Base-by-base conservation (phyloP, 2,113 vertebrate genomes). In the Macrotis lagotis region DNA sequence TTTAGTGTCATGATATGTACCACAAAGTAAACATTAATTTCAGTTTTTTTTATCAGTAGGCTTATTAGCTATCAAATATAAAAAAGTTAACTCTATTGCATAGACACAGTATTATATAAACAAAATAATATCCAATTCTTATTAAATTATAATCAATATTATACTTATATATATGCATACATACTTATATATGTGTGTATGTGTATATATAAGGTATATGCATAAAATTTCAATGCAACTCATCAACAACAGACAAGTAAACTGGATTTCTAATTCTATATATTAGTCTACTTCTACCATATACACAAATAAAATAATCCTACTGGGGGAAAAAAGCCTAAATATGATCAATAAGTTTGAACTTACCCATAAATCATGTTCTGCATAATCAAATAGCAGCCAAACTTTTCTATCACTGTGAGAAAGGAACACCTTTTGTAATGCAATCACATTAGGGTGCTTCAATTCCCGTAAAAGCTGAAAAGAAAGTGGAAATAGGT, bases 371-470 rank as follows among this genome's bases (percentile, higher is more conserved):
- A 99, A 97, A 95, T 99, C 99, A 92, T 99, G 99, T 95, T 99
- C 99, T 93, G 99, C 99, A 95, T 99, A 99, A 98, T 99, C 99
- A 96, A 99, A 99, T 90, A 99, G 99, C 91, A 99, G 98, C 99
- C 99, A 99, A 97, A 99, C 99, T 97, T 99, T 99, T 95, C 99
- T 98, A 97, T 99, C 99, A 91, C 99, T 99, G 97, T 99, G 99
- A 93, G 99, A 99, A 98, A 99, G 98, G 98, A 99, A 99, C 93
- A 99, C 99, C 97, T 99, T 99, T 98, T 99, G 99, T 97, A 99
- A 98, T 0, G 99, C 99, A 91, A 99, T 99, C 97, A 99, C 99
- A 0, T 99, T 99, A 24, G 99, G 99, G 96, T 99, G 99, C 98
- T 99, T 99, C 98, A 99, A 94, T 96, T 99, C 99, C 97, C 99